Evolutionary conservation across 2,888 invertebrate genomes (phyloP), one percentile per base, ranked within the genome.

Genomic region (Acleris holmiana): DNA sequence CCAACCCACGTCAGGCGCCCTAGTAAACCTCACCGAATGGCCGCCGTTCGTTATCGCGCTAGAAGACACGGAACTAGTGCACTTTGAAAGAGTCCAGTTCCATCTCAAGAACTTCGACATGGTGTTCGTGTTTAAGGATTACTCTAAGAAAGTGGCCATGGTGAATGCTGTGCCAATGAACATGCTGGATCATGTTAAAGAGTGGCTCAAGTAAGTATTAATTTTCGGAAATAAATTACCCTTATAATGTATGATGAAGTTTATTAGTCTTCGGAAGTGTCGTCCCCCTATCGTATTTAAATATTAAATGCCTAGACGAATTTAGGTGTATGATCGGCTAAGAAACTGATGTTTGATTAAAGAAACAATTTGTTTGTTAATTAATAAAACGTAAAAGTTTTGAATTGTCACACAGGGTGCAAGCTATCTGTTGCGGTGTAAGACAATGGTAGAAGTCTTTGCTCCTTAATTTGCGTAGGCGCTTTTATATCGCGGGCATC

Each of bases 111-210:
- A 99, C 91, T 99, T 99, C 86, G 99, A 99, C 86, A 99, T 99
- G 98, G 98, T 99, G 69, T 99, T 99, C 83, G 98, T 99, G 56
- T 99, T 99, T 86, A 99, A 99, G 88, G 99, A 99, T 88, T 99
- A 99, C 85, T 94, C 95, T 56, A 95, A 96, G 77, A 99, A 99
- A 88, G 96, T 97, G 0, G 96, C 98, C 0, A 99, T 98, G 98
- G 97, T 99, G 2, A 99, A 99, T 83, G 98, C 99, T n/a, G 98
- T 99, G 80, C 99, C 99, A 0, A 99, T 99, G 99, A 97, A 97
- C 84, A 96, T 99, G 96, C 94, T 99, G 85, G 99, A 99, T 92
- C 98, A 99, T 89, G 99, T 99, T 2, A 99, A 99, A 89, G 99
- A 99, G 87, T 99, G 99, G 99, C 93, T 99, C 0, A 99, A 99